phyloP scores from a whole-genome alignment of 2,888 invertebrate genomes.

The Synanthedon myopaeformis region DNA sequence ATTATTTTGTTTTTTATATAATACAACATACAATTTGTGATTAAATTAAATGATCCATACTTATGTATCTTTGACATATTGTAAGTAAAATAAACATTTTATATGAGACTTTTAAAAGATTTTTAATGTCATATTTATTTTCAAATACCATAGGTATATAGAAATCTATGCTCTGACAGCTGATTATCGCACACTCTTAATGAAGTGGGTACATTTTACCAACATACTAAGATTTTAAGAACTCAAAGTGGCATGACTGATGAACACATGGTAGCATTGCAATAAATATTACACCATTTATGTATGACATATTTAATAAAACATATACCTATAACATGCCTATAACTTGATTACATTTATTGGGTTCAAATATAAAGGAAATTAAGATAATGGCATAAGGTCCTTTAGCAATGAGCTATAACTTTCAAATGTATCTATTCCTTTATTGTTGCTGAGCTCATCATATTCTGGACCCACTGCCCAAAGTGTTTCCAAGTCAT shows the following conservation, averaged over 20 bases:
- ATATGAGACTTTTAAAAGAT: slow-evolving; percentile 59
- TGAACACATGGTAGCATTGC: no score
- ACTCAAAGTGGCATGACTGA: no score
- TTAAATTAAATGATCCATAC: slow-evolving; percentile 55
- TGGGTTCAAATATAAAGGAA: background rate
- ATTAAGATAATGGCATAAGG: background rate
- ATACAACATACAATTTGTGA: slow-evolving; percentile 17
- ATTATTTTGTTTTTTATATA: background rate
- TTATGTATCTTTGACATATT: slow-evolving; percentile 58
- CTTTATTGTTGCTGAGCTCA: slow-evolving; percentile 72
- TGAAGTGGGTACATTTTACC: no score
- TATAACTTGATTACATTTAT: background rate
- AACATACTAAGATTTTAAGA: no score
- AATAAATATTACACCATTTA: no score
- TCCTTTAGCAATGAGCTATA: slow-evolving; percentile 75
- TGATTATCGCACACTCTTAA: no score
- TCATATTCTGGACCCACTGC: slow-evolving; percentile 87
- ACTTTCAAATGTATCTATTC: slow-evolving; percentile 74
- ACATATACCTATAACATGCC: background rate
- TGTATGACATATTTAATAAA: background rate
- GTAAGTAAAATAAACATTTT: slow-evolving; percentile 69
- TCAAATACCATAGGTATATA: no score
- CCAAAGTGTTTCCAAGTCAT: slow-evolving; percentile 94
- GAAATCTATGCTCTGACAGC: no score
- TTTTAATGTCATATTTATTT: slow-evolving; percentile 16